Base-by-base conservation (phyloP, 2,888 invertebrate genomes). In the Spodoptera exigua region DNA sequence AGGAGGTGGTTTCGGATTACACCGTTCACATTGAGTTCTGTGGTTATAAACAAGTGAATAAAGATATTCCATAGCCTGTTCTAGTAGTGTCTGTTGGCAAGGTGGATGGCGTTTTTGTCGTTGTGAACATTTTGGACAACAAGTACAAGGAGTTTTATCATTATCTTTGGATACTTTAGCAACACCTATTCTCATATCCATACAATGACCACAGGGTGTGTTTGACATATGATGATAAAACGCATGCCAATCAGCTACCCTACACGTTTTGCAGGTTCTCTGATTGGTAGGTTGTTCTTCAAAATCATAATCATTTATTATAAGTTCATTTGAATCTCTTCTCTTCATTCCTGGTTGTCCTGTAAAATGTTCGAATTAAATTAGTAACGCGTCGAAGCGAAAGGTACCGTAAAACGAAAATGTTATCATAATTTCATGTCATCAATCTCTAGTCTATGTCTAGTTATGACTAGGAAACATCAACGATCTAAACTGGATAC, bases 321-420 rank as follows among this genome's bases (percentile, higher is more conserved):
- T 34, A 41, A n/a, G 55, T 45, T 69, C 68, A 10, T 39, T 18
- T 52, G 54, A 60, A 40, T 39, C 7, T 36, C 11, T 41, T 43
- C 45, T 51, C 39, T 55, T 52, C 46, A 36, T 47, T 39, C 35
- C 53, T 35, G 53, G 43, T 27, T 36, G 18, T 18, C 53, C 67
- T 69, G 47, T 35, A 58, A 52, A 64, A 64, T 44, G 34, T 64
- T 52, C 10, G 37, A 70, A 49, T n/a, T 53, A 32, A 43, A 70
- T 39, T 54, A 54, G 58, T 2, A 18, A 27, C 7, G 39, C 17
- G 45, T 9, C 12, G 17, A 35, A 47, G 14, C 37, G 43, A 57
- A 17, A 12, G n/a, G 14, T 45, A 10, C 12, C n/a, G 7, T 37
- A 13, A n/a, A n/a, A n/a, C n/a, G n/a, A n/a, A n/a, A n/a, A n/a